A percentile compares a stretch with the other conserved stretches of the same genome.
Conservation (phyloP, 2,797 vertebrate species). For the Sorex maritimensis region DNA sequence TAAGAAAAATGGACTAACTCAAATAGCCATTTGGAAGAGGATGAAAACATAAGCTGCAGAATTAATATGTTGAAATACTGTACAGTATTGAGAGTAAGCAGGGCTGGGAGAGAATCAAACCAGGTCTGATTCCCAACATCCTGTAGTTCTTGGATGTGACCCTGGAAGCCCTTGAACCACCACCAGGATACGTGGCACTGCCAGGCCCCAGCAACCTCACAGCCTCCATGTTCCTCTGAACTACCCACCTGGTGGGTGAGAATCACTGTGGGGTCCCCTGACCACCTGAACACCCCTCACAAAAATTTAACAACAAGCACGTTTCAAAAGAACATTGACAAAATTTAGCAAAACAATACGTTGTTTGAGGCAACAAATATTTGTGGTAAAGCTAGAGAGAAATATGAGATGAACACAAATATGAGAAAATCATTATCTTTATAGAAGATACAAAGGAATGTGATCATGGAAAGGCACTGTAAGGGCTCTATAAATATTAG, state of each 20-base stretch:
- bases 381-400: constrained; percentile 24
- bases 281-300: too few relatives aligned
- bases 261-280: too few relatives aligned
- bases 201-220: too few relatives aligned
- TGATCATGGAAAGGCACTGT: not conserved
- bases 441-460: not conserved
- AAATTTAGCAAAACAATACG: not conserved
- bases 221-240: too few relatives aligned
- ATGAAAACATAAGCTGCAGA: not conserved
- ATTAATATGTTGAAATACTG: not conserved
- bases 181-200: too few relatives aligned
- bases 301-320: not conserved
- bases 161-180: too few relatives aligned
- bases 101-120: too few relatives aligned
- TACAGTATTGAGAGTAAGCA: not conserved
- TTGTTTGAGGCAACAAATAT: not conserved
- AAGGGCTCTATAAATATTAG: not conserved
- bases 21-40: not conserved
- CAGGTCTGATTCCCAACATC: too few relatives aligned
- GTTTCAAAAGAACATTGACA: constrained; percentile 22
- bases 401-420: constrained; percentile 5
- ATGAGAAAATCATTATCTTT: not conserved
- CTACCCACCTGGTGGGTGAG: too few relatives aligned
- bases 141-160: too few relatives aligned
- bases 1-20: constrained; percentile 29